These are phyloP conservation scores for Calliopsis andreniformis DNA, from an alignment of 1,140 invertebrate genomes.

Conservation along the genomic window DNA sequence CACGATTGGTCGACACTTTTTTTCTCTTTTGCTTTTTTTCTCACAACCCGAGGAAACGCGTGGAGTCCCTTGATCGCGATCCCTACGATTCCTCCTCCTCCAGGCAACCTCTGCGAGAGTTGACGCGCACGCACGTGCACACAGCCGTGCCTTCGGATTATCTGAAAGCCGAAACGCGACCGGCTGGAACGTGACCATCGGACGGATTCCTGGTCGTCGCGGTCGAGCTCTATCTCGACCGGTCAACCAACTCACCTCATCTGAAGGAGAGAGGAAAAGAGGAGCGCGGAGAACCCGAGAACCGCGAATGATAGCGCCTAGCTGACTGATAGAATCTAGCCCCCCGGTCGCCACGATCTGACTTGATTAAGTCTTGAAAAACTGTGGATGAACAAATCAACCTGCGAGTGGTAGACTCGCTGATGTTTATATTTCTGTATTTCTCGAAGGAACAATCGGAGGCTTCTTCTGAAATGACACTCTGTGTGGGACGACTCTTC, in stretches of 20 bases:
- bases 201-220: conserved; percentile 70
- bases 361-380: conserved; percentile 16
- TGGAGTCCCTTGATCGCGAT: neutral
- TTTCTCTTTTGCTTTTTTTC: neutral
- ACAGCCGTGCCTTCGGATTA: conserved; percentile 54
- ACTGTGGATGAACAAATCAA: neutral
- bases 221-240: conserved; percentile 63
- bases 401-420: neutral
- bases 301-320: conserved; percentile 59
- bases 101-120: neutral
- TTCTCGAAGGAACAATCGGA: neutral
- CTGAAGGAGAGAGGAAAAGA: conserved; percentile 39
- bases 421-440: neutral
- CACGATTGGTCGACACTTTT: neutral
- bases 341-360: neutral
- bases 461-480: too few species aligned
- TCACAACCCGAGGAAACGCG: neutral
- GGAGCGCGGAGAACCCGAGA: conserved; percentile 61
- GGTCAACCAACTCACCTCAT: conserved; percentile 71
- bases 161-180: conserved; percentile 68
- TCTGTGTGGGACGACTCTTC: neutral
- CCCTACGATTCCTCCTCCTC: neutral
- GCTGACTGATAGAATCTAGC: conserved; percentile 61
- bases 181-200: conserved; percentile 70
- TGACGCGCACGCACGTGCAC: conserved; percentile 50